These are phyloP conservation scores for Augochlorella aurata DNA, from an alignment of 2,888 invertebrate species.

Conservation along the genomic window DNA sequence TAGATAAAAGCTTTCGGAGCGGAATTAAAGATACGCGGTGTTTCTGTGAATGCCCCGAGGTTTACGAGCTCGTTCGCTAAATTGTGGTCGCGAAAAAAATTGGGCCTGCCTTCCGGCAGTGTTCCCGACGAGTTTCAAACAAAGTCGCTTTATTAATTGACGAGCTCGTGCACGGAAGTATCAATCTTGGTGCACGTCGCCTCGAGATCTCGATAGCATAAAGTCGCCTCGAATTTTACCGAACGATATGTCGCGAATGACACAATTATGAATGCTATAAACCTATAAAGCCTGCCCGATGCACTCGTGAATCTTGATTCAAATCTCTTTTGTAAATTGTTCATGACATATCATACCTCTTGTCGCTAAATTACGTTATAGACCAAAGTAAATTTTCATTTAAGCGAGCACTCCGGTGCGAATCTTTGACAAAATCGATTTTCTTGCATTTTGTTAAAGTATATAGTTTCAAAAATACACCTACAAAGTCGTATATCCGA, in stretches of 20 bases:
- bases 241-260: background rate
- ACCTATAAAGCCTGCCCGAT: background rate
- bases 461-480: too few species aligned
- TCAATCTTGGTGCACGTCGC: background rate
- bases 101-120: too few species aligned
- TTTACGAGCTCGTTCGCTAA: background rate
- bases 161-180: too few species aligned
- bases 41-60: background rate
- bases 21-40: constrained; percentile 22
- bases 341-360: background rate
- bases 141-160: background rate
- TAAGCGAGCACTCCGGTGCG: background rate
- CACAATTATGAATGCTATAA: constrained; percentile 1
- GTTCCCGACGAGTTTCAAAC: background rate
- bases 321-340: background rate
- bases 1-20: constrained; percentile 5
- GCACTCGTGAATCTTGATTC: background rate
- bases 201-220: background rate
- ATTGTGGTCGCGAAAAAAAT: background rate
- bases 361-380: background rate
- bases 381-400: background rate
- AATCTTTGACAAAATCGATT: too few species aligned
- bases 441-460: too few species aligned
- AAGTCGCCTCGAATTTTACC: constrained; percentile 1
- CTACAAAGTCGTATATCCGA: too few species aligned